Conservation (phyloP, 2,797 vertebrate genomes). For the Valencia hispanica region DNA sequence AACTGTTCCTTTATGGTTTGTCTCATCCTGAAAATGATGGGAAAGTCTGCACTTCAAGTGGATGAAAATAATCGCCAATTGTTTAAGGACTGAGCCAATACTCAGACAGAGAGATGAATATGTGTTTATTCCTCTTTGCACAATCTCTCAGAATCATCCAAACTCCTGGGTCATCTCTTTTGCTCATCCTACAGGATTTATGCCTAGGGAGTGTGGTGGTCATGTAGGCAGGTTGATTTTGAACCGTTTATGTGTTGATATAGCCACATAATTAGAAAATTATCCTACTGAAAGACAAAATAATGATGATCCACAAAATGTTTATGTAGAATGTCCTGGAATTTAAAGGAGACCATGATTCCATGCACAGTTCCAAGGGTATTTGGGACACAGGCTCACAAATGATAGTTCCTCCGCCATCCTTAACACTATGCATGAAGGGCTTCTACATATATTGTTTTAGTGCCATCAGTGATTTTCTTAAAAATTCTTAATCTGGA, state of each 20-base stretch:
- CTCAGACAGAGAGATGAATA: too few species aligned
- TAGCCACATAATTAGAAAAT: background rate
- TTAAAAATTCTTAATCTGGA: background rate
- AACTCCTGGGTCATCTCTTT: too few species aligned
- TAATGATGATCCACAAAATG: background rate
- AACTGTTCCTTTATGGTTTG: background rate
- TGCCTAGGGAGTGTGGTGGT: background rate
- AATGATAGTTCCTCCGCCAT: background rate
- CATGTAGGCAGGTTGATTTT: background rate
- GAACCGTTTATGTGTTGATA: background rate
- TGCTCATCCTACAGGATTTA: too few species aligned
- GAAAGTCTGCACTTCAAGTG: background rate
- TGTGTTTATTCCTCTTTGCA: too few species aligned
- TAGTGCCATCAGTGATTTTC: background rate
- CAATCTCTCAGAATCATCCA: too few species aligned
- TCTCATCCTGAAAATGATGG: background rate
- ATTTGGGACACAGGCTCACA: background rate
- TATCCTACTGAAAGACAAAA: background rate
- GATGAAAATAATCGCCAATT: background rate
- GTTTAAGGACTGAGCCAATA: too few species aligned
- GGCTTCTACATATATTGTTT: background rate
- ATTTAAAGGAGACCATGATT: background rate
- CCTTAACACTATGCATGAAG: background rate
- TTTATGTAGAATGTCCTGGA: background rate
- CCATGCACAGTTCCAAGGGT: background rate